phyloP scores from a whole-genome alignment of 2,888 invertebrate species.

The Sarcophaga subvicina region DNA sequence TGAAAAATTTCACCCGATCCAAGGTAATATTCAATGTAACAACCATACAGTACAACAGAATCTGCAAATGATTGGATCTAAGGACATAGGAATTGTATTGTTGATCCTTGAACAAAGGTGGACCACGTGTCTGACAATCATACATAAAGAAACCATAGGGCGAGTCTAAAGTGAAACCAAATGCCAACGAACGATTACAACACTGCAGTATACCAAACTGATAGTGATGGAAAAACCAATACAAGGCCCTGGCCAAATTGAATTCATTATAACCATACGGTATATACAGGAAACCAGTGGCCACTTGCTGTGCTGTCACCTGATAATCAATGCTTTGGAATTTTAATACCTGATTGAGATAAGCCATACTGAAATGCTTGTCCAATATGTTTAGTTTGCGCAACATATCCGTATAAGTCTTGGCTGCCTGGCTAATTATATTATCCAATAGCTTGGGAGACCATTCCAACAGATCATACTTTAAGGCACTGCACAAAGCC shows the following conservation, averaged over 20 bases:
- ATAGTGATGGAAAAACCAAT: constrained; percentile 84
- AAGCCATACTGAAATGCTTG: constrained; percentile 84
- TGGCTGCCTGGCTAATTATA: constrained; percentile 84
- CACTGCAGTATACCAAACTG: constrained; percentile 84
- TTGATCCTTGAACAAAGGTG: constrained; percentile 84
- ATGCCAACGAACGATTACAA: constrained; percentile 83
- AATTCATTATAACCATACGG: constrained; percentile 81
- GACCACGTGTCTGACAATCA: constrained; percentile 85
- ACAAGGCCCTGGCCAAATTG: constrained; percentile 85
- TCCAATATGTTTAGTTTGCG: constrained; percentile 82
- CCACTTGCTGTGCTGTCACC: constrained; percentile 83
- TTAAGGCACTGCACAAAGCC: constrained; percentile 84
- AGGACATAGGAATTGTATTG: constrained; percentile 84
- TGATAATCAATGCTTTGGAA: constrained; percentile 84
- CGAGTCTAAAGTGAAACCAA: constrained; percentile 80
- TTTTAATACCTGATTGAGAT: constrained; percentile 83
- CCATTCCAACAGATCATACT: constrained; percentile 85
- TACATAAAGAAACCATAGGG: constrained; percentile 85
- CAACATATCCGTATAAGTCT: constrained; percentile 83
- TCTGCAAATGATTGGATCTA: constrained; percentile 84
- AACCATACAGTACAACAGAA: constrained; percentile 85
- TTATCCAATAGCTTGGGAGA: constrained; percentile 85
- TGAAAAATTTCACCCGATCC: constrained; percentile 83
- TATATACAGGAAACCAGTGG: constrained; percentile 85
- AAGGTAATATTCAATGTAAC: constrained; percentile 83